Conservation (phyloP, 2,797 vertebrate genomes). For the Rhinoraja longicauda region DNA sequence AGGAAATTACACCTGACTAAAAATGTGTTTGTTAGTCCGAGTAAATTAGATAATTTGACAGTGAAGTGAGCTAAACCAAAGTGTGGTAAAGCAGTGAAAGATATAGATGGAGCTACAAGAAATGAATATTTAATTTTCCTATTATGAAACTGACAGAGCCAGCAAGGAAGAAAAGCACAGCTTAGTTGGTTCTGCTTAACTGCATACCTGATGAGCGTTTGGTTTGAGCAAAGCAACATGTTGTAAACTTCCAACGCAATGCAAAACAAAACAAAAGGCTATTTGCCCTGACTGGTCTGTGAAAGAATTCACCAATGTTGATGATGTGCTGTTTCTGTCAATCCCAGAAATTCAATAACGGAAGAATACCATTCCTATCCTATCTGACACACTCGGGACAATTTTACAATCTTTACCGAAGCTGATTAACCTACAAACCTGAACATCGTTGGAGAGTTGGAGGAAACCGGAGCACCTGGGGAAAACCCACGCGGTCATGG, state of each 20-base stretch:
- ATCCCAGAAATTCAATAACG: too few relatives aligned
- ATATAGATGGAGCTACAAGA: too few relatives aligned
- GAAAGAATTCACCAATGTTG: background rate
- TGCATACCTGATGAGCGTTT: background rate
- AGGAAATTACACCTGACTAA: background rate
- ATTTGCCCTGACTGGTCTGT: background rate
- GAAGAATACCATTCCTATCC: too few relatives aligned
- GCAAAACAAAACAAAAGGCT: background rate
- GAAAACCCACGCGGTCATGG: too few relatives aligned
- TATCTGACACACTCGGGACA: too few relatives aligned
- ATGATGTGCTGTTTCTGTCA: background rate
- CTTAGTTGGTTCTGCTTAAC: background rate
- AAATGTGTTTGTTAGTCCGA: slow-evolving; percentile 18
- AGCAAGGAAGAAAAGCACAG: background rate
- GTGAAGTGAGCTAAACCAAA: slow-evolving; percentile 8
- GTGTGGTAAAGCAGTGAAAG: background rate
- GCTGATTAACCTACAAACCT: too few relatives aligned
- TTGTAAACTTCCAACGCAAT: background rate
- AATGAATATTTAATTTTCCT: slow-evolving; percentile 26
- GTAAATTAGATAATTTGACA: slow-evolving; percentile 24
- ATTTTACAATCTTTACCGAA: too few relatives aligned
- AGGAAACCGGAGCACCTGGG: too few relatives aligned
- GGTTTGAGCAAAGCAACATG: background rate
- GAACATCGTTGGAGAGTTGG: too few relatives aligned
- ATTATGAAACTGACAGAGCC: background rate